Evolutionary conservation across 2,113 vertebrate genomes (phyloP).

Genomic region (Nibea albiflora): DNA sequence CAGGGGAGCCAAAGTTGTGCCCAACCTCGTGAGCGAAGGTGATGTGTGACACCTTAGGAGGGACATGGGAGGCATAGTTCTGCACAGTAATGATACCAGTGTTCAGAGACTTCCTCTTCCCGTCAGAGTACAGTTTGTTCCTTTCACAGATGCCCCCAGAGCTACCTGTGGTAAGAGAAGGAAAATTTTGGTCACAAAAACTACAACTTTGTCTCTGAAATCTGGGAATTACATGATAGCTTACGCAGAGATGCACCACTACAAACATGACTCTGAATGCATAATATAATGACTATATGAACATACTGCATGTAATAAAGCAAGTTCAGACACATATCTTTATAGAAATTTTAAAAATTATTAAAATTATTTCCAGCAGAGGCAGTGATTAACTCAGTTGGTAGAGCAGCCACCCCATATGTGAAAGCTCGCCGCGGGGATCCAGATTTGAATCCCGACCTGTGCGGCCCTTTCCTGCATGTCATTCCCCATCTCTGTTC

Average conservation of each 20-base stretch:
- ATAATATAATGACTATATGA: not conserved
- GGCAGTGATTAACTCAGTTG: not conserved
- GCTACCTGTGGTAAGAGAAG: slow-evolving; percentile 84
- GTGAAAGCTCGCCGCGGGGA: too few relatives aligned
- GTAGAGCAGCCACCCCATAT: too few relatives aligned
- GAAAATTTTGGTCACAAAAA: not conserved
- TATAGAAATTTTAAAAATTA: not conserved
- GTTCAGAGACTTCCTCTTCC: slow-evolving; percentile 96
- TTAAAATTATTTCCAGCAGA: not conserved
- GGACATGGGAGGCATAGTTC: slow-evolving; percentile 98
- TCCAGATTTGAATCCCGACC: too few relatives aligned
- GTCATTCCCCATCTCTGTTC: too few relatives aligned
- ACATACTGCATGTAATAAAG: too few relatives aligned
- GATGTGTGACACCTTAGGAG: slow-evolving; percentile 98
- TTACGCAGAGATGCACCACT: not conserved
- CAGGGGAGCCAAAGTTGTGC: slow-evolving; percentile 98
- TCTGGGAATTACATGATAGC: not conserved
- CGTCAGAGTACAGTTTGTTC: slow-evolving; percentile 93
- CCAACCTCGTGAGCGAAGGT: slow-evolving; percentile 99
- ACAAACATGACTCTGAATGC: not conserved
- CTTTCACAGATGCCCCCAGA: slow-evolving; percentile 98
- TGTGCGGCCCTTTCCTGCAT: too few relatives aligned
- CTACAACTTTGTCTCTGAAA: not conserved
- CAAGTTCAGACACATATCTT: not conserved
- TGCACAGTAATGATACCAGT: slow-evolving; percentile 99